Conservation (phyloP, 37 sponge, comb jelly and placozoan genomes). For the Geodia barretti region DNA sequence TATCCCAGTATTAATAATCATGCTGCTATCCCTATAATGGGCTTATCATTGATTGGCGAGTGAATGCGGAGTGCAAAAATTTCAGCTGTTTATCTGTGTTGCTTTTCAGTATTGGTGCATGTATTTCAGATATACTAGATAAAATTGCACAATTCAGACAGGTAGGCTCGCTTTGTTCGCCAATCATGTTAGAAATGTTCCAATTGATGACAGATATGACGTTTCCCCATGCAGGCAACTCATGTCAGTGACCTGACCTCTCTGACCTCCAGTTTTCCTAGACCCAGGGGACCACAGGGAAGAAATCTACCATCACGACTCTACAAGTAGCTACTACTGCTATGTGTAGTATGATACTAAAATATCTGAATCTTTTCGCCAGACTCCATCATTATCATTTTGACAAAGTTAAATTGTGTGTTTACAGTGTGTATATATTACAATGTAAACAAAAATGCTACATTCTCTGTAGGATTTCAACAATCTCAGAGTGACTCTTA, state of each 20-base stretch:
- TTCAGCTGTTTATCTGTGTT: too few relatives aligned
- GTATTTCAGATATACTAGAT: too few relatives aligned
- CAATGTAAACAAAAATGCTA: too few relatives aligned
- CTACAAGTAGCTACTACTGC: neutral
- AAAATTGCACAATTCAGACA: too few relatives aligned
- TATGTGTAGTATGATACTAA: neutral
- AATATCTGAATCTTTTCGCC: neutral
- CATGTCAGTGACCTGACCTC: neutral
- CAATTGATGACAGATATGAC: too few relatives aligned
- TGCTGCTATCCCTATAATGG: too few relatives aligned
- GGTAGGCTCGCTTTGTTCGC: too few relatives aligned
- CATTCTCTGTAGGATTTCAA: neutral
- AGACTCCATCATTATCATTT: neutral
- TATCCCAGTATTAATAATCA: too few relatives aligned
- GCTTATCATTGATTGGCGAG: too few relatives aligned
- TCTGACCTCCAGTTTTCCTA: neutral
- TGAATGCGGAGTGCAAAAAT: too few relatives aligned
- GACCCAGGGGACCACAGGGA: neutral
- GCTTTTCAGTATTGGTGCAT: too few relatives aligned
- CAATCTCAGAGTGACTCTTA: neutral
- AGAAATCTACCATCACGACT: neutral
- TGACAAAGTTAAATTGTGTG: neutral
- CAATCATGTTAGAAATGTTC: too few relatives aligned
- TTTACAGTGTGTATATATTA: neutral
- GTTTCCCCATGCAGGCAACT: neutral